Evolutionary conservation across 2,113 vertebrate genomes (phyloP).

Genomic region (Heliornis fulica): DNA sequence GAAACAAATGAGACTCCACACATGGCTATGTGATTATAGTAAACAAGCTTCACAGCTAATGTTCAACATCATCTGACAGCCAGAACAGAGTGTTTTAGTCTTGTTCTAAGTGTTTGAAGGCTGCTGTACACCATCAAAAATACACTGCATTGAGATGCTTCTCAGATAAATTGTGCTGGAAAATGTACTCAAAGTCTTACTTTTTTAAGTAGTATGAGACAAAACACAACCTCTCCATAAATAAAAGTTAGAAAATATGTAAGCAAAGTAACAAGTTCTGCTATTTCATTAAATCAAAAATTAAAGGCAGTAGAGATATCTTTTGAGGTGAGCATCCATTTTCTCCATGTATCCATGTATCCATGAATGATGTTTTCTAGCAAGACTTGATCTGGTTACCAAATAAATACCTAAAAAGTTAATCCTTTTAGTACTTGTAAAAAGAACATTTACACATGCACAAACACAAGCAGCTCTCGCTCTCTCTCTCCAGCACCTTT

Average conservation of each 20-base stretch:
- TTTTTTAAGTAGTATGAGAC: not conserved
- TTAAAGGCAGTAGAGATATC: not conserved
- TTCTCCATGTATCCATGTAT: not conserved
- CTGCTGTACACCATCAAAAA: not conserved
- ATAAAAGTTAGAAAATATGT: not conserved
- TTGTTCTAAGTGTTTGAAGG: not conserved
- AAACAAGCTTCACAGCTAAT: not conserved
- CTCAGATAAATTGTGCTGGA: not conserved
- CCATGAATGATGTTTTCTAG: not conserved
- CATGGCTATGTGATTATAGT: not conserved
- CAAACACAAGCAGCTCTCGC: not conserved
- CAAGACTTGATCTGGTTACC: not conserved
- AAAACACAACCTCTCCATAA: not conserved
- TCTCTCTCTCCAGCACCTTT: not conserved
- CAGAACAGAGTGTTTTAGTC: not conserved
- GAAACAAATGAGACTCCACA: not conserved
- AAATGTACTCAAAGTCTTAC: not conserved
- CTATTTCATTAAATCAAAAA: not conserved
- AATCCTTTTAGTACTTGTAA: not conserved
- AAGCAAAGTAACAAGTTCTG: not conserved
- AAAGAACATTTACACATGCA: not conserved
- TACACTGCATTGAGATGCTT: not conserved
- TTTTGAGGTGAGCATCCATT: not conserved
- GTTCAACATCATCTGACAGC: not conserved
- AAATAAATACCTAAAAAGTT: not conserved